These are phyloP conservation scores for Siniperca chuatsi DNA, from an alignment of 2,113 vertebrate genomes.

Conservation along the genomic window DNA sequence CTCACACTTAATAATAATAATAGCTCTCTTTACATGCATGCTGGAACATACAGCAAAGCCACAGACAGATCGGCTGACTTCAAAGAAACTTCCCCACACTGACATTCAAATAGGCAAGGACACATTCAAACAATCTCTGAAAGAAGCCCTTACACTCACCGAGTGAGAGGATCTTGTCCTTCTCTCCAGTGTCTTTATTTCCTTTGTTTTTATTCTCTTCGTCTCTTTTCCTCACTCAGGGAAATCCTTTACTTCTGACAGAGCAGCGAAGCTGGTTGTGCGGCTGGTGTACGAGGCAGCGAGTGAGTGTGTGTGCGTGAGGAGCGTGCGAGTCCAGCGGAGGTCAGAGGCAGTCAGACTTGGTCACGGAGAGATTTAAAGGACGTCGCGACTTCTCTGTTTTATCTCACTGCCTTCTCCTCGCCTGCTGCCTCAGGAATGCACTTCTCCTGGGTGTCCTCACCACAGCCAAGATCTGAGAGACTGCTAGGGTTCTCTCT, in stretches of 20 bases:
- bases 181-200: slow-evolving; percentile 32
- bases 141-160: slow-evolving; percentile 69
- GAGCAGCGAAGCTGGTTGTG: slow-evolving; percentile 63
- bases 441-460: slow-evolving; percentile 78
- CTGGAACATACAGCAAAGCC: neutral
- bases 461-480: slow-evolving; percentile 70
- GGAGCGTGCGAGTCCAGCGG: slow-evolving; percentile 46
- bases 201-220: slow-evolving; percentile 29
- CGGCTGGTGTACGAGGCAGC: slow-evolving; percentile 36
- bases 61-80: slow-evolving; percentile 27
- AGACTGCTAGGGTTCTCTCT: slow-evolving; percentile 68
- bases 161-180: slow-evolving; percentile 36
- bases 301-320: slow-evolving; percentile 3
- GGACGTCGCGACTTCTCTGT: slow-evolving; percentile 43
- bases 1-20: neutral
- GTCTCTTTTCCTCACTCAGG: slow-evolving; percentile 31
- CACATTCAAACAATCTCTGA: slow-evolving; percentile 34
- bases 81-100: slow-evolving; percentile 56
- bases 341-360: slow-evolving; percentile 64
- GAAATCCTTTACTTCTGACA: slow-evolving; percentile 64
- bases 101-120: slow-evolving; percentile 40
- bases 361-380: slow-evolving; percentile 38
- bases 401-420: slow-evolving; percentile 38
- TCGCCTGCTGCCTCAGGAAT: slow-evolving; percentile 78
- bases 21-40: neutral